Evolutionary conservation across 2,797 vertebrate species (phyloP).

Genomic region (Crocidura indochinensis): DNA sequence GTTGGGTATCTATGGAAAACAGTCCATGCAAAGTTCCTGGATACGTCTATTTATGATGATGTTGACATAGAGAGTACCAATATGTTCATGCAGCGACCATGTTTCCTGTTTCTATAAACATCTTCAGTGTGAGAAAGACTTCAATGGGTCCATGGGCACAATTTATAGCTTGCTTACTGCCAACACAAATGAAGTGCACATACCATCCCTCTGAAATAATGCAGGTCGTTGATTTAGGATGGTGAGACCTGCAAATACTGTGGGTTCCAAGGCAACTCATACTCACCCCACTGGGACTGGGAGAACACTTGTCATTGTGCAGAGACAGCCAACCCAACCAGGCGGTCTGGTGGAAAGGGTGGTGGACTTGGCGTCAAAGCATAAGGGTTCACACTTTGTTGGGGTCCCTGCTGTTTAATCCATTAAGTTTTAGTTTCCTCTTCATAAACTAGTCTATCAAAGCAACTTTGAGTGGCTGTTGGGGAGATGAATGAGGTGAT

Average conservation of each 20-base stretch:
- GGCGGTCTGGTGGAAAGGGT: not conserved
- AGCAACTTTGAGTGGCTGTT: not conserved
- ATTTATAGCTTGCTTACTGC: conserved; percentile 85
- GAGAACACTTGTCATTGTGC: not conserved
- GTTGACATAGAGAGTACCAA: conserved; percentile 85
- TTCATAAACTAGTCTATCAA: not conserved
- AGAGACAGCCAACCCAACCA: not conserved
- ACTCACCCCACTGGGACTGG: not conserved
- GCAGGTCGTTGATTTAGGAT: conserved; percentile 57
- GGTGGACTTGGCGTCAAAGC: not conserved
- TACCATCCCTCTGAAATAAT: conserved; percentile 87
- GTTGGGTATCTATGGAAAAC: conserved; percentile 79
- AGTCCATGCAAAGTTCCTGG: conserved; percentile 86
- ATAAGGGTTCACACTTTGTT: not conserved
- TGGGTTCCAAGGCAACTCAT: conserved; percentile 55
- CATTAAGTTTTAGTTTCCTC: conserved; percentile 43
- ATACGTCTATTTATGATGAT: conserved; percentile 85
- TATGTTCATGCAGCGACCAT: conserved; percentile 81
- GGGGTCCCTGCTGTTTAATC: not conserved
- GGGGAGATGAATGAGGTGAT: not conserved
- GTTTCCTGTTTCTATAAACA: conserved; percentile 87
- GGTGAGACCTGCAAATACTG: conserved; percentile 23
- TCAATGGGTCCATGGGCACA: conserved; percentile 82
- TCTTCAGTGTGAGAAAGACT: conserved; percentile 82
- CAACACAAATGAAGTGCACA: conserved; percentile 87